Conservation (phyloP, 64 coral and sea anemone species). For the Platygyra sinensis region DNA sequence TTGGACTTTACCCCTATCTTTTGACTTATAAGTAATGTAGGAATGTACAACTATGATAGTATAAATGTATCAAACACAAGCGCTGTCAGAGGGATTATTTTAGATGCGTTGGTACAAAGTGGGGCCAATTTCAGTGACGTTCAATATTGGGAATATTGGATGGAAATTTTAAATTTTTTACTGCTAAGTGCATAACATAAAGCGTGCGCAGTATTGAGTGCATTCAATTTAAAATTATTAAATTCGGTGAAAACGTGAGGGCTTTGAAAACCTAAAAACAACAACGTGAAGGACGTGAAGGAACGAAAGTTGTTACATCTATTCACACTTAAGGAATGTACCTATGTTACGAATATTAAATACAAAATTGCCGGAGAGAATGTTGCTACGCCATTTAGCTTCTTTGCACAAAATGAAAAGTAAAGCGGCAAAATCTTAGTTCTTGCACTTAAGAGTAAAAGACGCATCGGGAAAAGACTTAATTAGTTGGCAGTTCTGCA, state of each 20-base stretch:
- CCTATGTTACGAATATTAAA: neutral
- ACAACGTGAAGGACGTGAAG: neutral
- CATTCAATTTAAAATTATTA: neutral
- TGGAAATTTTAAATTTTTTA: neutral
- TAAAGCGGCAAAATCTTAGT: too few species aligned
- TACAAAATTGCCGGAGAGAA: too few species aligned
- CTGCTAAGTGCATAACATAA: neutral
- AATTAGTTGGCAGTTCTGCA: too few species aligned
- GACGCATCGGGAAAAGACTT: too few species aligned
- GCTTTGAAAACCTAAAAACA: neutral
- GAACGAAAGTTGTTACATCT: neutral
- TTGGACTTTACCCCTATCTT: neutral
- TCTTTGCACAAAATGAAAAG: too few species aligned
- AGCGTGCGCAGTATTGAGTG: neutral
- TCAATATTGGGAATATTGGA: constrained; percentile 38
- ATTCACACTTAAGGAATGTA: too few species aligned
- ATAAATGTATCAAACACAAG: neutral
- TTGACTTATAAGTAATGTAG: neutral
- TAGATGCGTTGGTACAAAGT: constrained; percentile 1
- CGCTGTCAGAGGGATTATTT: constrained; percentile 1
- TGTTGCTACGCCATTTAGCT: too few species aligned
- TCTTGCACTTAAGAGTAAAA: too few species aligned
- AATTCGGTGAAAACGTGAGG: neutral
- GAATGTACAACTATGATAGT: neutral
- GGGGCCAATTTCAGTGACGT: neutral